Evolutionary conservation across 1,140 invertebrate genomes (phyloP).

Genomic region (Orchesella cincta): DNA sequence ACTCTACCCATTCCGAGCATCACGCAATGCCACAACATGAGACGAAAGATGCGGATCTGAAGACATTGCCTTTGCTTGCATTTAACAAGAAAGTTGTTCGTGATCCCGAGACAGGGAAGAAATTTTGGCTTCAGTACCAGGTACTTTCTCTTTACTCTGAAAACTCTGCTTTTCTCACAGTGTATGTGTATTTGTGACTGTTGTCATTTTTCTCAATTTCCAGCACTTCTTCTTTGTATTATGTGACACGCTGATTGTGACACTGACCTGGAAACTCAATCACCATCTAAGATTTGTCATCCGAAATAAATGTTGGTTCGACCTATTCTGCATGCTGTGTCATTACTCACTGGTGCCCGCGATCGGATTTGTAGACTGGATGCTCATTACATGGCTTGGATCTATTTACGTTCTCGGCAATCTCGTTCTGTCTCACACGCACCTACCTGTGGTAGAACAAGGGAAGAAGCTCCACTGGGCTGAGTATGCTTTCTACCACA

Average conservation of each 20-base stretch:
- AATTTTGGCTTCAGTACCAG: slow-evolving; percentile 5
- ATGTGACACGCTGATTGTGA: not conserved
- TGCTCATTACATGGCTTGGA: slow-evolving; percentile 14
- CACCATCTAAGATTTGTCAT: not conserved
- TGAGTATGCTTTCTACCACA: slow-evolving; percentile 18
- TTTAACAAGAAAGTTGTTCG: not conserved
- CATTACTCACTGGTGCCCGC: not conserved
- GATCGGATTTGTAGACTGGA: not conserved
- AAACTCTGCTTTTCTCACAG: not conserved
- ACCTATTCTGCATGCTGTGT: not conserved
- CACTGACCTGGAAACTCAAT: not conserved
- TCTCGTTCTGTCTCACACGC: slow-evolving; percentile 15
- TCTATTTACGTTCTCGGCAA: slow-evolving; percentile 16
- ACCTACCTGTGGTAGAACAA: slow-evolving; percentile 6
- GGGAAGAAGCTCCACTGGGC: slow-evolving; percentile 22
- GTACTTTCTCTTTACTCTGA: not conserved
- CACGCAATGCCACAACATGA: slow-evolving; percentile 28
- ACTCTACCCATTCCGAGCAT: slow-evolving; percentile 8
- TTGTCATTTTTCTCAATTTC: not conserved
- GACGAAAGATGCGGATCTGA: slow-evolving; percentile 14
- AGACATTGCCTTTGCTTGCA: not conserved
- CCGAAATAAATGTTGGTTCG: slow-evolving; percentile 9
- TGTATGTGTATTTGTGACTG: not conserved
- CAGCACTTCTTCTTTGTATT: slow-evolving; percentile 12
- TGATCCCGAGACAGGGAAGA: not conserved